Conservation (phyloP, 2,888 invertebrate genomes). For the Drosophila ezoana region DNA sequence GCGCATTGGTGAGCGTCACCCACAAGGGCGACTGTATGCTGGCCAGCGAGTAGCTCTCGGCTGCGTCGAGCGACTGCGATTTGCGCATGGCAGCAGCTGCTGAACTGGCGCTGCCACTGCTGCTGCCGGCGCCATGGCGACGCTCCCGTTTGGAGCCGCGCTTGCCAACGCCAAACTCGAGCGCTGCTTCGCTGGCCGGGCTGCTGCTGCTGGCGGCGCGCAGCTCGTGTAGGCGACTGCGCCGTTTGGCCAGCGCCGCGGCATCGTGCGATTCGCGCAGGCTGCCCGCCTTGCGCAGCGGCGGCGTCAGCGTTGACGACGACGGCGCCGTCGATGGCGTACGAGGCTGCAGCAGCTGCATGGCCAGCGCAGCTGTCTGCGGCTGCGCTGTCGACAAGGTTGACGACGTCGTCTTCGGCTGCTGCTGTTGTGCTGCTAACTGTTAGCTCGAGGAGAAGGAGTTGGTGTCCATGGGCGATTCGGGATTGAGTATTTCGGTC, state of each 20-base stretch:
- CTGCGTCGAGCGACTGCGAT: conserved; percentile 77
- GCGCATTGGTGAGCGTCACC: conserved; percentile 92
- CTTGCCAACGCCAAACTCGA: conserved; percentile 51
- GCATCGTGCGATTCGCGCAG: conserved; percentile 60
- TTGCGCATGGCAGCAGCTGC: conserved; percentile 65
- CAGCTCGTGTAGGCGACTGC: conserved; percentile 68
- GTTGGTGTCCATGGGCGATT: conserved; percentile 83
- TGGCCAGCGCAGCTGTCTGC: conserved; percentile 18
- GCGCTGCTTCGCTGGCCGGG: conserved; percentile 46
- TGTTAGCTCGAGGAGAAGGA: conserved; percentile 83
- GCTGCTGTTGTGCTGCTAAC: conserved; percentile 61
- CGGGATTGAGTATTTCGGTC: conserved; percentile 84
- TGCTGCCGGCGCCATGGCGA: conserved; percentile 23
- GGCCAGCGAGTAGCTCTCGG: conserved; percentile 80
- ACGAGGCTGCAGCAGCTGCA: conserved; percentile 12
- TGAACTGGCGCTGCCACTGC: conserved; percentile 13
- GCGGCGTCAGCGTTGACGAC: conserved; percentile 38
- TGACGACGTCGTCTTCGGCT: conserved; percentile 38
- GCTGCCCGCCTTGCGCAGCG: conserved; percentile 68
- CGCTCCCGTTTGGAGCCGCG: conserved; percentile 52
- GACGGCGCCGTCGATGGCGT: conserved; percentile 1
- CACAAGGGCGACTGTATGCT: conserved; percentile 91
- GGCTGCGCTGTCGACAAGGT: conserved; percentile 22
- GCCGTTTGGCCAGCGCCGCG: conserved; percentile 64
- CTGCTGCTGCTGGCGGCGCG: conserved; percentile 55